Percentiles rank a stretch among this genome's conserved stretches.
Evolutionary conservation across 2,113 vertebrate genomes (phyloP).

Genomic region (Typhlomys cinereus): DNA sequence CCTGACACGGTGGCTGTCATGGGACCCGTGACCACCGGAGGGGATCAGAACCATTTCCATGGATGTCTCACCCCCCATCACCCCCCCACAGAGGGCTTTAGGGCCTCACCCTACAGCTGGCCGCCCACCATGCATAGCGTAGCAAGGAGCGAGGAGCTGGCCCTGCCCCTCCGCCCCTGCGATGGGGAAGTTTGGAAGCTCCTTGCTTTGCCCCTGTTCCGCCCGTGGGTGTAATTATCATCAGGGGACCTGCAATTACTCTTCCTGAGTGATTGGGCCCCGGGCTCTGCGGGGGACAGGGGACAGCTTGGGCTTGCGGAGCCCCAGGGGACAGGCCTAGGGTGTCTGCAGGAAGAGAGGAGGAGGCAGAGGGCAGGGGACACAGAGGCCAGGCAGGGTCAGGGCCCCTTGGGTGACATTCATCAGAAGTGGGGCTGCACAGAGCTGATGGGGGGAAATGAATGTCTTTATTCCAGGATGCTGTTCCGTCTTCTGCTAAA

Average conservation of each 20-base stretch:
- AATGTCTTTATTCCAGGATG: no score
- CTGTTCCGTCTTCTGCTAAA: no score
- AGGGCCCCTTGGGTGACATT: neutral
- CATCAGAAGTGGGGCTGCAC: no score
- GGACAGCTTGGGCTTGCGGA: neutral
- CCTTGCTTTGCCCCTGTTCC: neutral
- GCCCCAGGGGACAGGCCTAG: neutral
- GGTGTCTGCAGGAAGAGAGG: neutral
- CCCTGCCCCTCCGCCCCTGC: neutral
- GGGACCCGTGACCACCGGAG: neutral
- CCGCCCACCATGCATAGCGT: fast-evolving
- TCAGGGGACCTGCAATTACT: conserved; percentile 38
- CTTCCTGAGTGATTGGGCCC: neutral
- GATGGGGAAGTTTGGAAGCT: conserved; percentile 55
- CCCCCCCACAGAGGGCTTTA: neutral
- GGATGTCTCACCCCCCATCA: neutral
- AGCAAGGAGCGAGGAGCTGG: fast-evolving
- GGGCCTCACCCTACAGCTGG: fast-evolving
- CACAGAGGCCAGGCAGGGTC: neutral
- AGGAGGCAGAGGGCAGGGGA: neutral
- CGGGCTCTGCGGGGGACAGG: neutral
- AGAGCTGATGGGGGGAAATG: neutral
- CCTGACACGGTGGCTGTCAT: neutral
- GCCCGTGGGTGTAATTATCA: conserved; percentile 61
- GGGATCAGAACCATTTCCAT: neutral